Percentiles rank a stretch among this genome's conserved stretches.
phyloP scores from a whole-genome alignment of 2,113 vertebrate genomes.

The Coregonus clupeaformis region DNA sequence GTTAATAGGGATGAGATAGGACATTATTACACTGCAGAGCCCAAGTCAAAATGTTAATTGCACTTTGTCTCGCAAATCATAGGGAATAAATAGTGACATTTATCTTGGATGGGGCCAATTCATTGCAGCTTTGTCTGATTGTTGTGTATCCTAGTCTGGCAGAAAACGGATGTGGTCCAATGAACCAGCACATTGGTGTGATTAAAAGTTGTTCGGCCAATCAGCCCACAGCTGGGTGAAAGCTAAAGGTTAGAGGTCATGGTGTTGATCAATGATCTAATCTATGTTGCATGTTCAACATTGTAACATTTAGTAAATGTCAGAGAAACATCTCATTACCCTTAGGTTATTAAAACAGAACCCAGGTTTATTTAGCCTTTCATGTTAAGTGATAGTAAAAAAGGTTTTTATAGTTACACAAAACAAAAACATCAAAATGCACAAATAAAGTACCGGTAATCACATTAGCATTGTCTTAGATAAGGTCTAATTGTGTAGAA shows the following conservation, averaged over 20 bases:
- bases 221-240: slow-evolving; percentile 19
- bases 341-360: not conserved
- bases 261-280: slow-evolving; percentile 13
- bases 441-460: not conserved
- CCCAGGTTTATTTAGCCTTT: not conserved
- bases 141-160: not conserved
- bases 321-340: not conserved
- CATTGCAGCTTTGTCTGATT: slow-evolving; percentile 21
- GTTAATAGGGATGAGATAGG: slow-evolving; percentile 55
- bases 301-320: not conserved
- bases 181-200: slow-evolving; percentile 18
- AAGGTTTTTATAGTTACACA: not conserved
- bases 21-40: slow-evolving; percentile 40
- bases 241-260: slow-evolving; percentile 23
- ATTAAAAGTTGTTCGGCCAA: slow-evolving; percentile 33
- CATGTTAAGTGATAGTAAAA: not conserved
- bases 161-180: not conserved
- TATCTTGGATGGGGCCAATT: slow-evolving; percentile 47
- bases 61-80: slow-evolving; percentile 57
- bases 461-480: not conserved
- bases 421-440: not conserved
- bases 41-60: slow-evolving; percentile 64
- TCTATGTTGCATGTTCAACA: slow-evolving; percentile 4
- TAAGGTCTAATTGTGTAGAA: not conserved
- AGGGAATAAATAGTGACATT: slow-evolving; percentile 62